Percentiles rank a stretch among this genome's conserved stretches.
These are phyloP conservation scores for Paragorgia papillata DNA, from an alignment of 92 coral and sea anemone species.

Conservation along the genomic window DNA sequence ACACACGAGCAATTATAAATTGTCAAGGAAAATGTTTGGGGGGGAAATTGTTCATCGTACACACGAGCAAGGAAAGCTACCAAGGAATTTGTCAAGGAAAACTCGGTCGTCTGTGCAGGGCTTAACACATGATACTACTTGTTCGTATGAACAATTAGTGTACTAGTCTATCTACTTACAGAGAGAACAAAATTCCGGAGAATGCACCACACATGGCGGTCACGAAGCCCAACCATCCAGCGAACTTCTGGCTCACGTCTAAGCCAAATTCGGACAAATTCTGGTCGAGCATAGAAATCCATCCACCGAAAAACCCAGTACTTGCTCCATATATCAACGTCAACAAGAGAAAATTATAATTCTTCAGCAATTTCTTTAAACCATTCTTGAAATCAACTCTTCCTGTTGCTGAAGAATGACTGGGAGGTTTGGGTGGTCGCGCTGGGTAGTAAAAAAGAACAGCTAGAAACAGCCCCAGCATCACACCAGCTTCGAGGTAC, in stretches of 20 bases:
- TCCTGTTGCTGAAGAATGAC: conserved; percentile 92
- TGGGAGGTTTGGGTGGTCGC: conserved; percentile 85
- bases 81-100: no score
- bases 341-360: conserved; percentile 80
- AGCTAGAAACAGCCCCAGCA: conserved; percentile 60
- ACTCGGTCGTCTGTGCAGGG: no score
- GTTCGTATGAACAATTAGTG: no score
- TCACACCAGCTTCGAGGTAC: conserved; percentile 77
- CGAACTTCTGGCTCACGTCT: conserved; percentile 69
- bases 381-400: conserved; percentile 84
- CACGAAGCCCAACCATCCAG: conserved; percentile 93
- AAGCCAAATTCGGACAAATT: conserved; percentile 70
- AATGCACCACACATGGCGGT: conserved; percentile 88
- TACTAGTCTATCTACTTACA: conserved; percentile 64
- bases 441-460: conserved; percentile 78
- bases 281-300: conserved; percentile 87
- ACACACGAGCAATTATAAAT: no score
- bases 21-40: no score
- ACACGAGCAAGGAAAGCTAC: no score
- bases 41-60: no score
- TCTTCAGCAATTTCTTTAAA: conserved; percentile 68
- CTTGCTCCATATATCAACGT: conserved; percentile 82
- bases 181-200: conserved; percentile 90
- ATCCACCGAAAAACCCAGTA: conserved; percentile 93
- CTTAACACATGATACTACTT: no score